A percentile compares a stretch with the other conserved stretches of the same genome.
Conservation (phyloP, 2,888 invertebrate species). For the Orgyia antiqua region DNA sequence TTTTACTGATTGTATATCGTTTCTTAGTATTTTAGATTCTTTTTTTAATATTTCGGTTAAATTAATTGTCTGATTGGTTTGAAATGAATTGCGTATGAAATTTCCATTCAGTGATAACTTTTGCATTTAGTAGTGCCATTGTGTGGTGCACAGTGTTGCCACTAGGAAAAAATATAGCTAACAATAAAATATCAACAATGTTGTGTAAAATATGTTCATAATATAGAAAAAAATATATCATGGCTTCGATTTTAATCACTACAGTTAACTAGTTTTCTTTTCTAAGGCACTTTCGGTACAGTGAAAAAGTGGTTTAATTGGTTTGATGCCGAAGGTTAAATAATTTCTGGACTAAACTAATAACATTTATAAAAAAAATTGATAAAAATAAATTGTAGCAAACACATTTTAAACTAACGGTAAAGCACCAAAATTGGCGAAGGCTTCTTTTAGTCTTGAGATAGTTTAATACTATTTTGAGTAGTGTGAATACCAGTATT, state of each 20-base stretch:
- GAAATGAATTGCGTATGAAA: conserved; percentile 27
- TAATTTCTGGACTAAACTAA: too few species aligned
- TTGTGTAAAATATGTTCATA: conserved; percentile 14
- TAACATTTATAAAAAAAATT: too few species aligned
- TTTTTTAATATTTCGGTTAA: conserved; percentile 25
- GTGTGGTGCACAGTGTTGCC: conserved; percentile 46
- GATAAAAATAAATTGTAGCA: too few species aligned
- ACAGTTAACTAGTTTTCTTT: too few species aligned
- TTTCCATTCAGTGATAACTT: conserved; percentile 55
- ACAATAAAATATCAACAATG: conserved; percentile 26
- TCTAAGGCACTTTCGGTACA: too few species aligned
- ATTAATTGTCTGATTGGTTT: conserved; percentile 29
- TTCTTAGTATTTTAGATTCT: conserved; percentile 31
- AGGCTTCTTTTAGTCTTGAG: too few species aligned
- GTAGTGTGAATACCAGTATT: too few species aligned
- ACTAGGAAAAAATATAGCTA: conserved; percentile 24
- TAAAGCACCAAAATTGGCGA: too few species aligned
- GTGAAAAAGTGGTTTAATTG: conserved; percentile 16
- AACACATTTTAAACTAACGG: too few species aligned
- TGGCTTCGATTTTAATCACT: too few species aligned
- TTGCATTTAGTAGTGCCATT: conserved; percentile 72
- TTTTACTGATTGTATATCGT: conserved; percentile 39
- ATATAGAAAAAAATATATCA: conserved; percentile 3
- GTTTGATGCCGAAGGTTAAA: conserved; percentile 31
- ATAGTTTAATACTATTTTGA: too few species aligned